Evolutionary conservation across 2,113 vertebrate species (phyloP), one percentile per base, ranked within the genome.

Genomic region (Pyrgilauda ruficollis): DNA sequence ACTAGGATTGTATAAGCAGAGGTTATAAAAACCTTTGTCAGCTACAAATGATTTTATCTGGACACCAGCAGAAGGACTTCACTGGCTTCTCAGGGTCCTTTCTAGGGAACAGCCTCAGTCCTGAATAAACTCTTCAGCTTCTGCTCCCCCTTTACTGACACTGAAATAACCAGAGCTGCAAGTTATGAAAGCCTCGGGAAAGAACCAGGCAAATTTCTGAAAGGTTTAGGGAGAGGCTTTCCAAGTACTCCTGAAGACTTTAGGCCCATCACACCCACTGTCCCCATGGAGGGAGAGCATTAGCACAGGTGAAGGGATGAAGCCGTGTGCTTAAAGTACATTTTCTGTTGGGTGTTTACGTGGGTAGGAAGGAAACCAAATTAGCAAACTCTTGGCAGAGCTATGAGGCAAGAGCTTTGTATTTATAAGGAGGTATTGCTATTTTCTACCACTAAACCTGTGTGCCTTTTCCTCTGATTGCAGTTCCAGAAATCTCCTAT

Each of bases 321-420:
- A 95, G 63, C 56, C 23, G 2, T 76, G 81, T 74, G 74, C 70
- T 87, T 62, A 74, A 52, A 53, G 41, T 24, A 85, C 74, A 63
- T 93, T 94, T 85, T 77, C 67, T 87, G 11, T 73, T 72, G 37
- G 53, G 26, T 91, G 27, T 87, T 96, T 93, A 66, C 50, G 74
- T 2, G 19, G 78, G 62, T 58, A 88, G 78, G 27, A 46, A 90
- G 81, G 89, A 93, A 96, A 96, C 67, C 67, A 87, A 91, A 79
- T 52, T 52, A 70, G 87, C 5, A 13, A 66, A 46, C n/a, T 74
- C 62, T 61, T 91, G 82, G 58, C 87, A 93, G 91, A 81, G 46
- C 75, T 66, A 53, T 28, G 26, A 82, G 31, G 41, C 41, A 56
- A 81, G 27, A 78, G 18, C 9, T 64, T 84, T 87, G 67, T 85